Evolutionary conservation across 2,888 invertebrate species (phyloP).

Genomic region (Drosophila pseudotalamancana): DNA sequence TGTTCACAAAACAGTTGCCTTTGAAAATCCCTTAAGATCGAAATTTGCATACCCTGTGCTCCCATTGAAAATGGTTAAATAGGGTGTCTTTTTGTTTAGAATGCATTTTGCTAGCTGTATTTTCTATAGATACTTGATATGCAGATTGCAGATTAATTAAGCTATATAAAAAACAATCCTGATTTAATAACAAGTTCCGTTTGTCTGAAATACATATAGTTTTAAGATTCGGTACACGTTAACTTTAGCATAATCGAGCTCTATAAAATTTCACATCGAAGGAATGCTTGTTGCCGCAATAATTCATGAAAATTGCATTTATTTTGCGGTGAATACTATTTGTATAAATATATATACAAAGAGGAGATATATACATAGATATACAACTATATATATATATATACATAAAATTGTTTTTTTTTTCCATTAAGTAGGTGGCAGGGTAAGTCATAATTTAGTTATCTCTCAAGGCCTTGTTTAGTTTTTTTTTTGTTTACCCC

Average conservation of each 20-base stretch:
- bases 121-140: too few relatives aligned
- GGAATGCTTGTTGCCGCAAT: too few relatives aligned
- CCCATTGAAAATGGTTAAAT: too few relatives aligned
- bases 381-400: too few relatives aligned
- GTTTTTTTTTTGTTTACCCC: background rate
- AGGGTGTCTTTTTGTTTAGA: too few relatives aligned
- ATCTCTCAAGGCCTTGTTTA: background rate
- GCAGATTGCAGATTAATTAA: too few relatives aligned
- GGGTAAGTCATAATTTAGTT: background rate
- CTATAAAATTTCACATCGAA: background rate
- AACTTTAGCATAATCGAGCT: too few relatives aligned
- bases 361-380: too few relatives aligned
- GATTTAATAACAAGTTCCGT: background rate
- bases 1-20: slow-evolving; percentile 27
- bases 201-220: background rate
- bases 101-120: too few relatives aligned
- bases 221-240: background rate
- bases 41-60: background rate
- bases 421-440: background rate
- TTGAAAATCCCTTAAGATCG: slow-evolving; percentile 20
- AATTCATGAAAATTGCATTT: background rate
- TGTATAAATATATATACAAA: background rate
- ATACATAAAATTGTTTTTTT: background rate
- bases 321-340: background rate
- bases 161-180: too few relatives aligned